Conservation (phyloP, 2,113 vertebrate genomes). For the Protobothrops mucrosquamatus region DNA sequence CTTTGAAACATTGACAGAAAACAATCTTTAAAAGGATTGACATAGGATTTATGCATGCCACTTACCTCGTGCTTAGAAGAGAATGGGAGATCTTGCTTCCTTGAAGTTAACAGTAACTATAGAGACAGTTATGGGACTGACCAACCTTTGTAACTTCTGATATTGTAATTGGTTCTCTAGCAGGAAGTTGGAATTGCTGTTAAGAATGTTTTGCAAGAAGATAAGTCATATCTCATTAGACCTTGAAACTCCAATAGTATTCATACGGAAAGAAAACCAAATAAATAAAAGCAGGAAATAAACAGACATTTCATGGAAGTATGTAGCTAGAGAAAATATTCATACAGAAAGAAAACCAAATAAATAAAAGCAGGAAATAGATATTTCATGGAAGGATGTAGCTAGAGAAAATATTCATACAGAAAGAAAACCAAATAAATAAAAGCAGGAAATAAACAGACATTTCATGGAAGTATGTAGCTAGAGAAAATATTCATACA, state of each 20-base stretch:
- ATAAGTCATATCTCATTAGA: background rate
- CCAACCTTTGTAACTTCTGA: background rate
- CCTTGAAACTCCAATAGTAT: background rate
- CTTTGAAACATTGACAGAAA: background rate
- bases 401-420: background rate
- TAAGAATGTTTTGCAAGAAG: background rate
- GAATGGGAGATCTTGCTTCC: background rate
- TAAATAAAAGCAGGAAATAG: no score
- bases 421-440: background rate
- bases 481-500: no score
- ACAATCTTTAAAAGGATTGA: background rate
- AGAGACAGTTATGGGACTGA: background rate
- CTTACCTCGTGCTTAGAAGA: background rate
- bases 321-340: background rate
- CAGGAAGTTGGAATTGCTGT: conserved; percentile 4
- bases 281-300: background rate
- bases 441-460: background rate
- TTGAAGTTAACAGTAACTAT: background rate
- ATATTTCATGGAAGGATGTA: no score
- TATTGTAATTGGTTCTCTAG: background rate
- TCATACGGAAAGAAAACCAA: background rate
- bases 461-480: background rate
- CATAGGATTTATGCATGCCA: background rate
- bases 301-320: background rate
- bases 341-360: no score